Evolutionary conservation across 2,797 vertebrate genomes (phyloP).

Genomic region (Percopsis omiscomaycus): DNA sequence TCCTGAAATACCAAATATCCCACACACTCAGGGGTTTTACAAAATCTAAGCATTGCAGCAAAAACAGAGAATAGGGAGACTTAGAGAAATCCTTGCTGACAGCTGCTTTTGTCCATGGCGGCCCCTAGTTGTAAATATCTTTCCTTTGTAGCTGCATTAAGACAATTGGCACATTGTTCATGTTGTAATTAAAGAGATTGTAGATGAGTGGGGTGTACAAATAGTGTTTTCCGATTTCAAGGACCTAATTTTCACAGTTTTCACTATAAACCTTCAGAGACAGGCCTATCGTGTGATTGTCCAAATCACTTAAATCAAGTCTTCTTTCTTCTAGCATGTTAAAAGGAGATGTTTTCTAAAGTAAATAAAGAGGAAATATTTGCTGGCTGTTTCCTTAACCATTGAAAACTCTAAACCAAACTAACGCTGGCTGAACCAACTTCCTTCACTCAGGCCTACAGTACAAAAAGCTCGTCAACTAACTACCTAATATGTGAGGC

Average conservation of each 20-base stretch:
- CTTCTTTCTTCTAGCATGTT: no score
- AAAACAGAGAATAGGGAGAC: slow-evolving; percentile 57
- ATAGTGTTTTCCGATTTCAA: slow-evolving; percentile 45
- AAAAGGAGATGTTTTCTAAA: no score
- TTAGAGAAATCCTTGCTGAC: slow-evolving; percentile 80
- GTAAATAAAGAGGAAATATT: not conserved
- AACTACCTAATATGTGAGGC: no score
- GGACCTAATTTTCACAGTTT: slow-evolving; percentile 16
- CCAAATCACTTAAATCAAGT: slow-evolving; percentile 1
- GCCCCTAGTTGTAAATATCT: slow-evolving; percentile 77
- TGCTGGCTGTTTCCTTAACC: not conserved
- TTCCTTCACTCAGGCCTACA: no score
- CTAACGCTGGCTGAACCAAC: no score
- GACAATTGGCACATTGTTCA: slow-evolving; percentile 85
- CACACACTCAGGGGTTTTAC: slow-evolving; percentile 76
- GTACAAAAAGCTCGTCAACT: no score
- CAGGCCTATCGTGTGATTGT: slow-evolving; percentile 5
- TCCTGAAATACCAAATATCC: slow-evolving; percentile 69
- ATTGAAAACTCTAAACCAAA: no score
- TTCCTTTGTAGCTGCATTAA: slow-evolving; percentile 69
- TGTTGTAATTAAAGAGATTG: slow-evolving; percentile 77
- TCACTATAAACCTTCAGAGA: slow-evolving; percentile 16
- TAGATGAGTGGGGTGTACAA: slow-evolving; percentile 72
- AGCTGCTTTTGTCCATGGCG: slow-evolving; percentile 78
- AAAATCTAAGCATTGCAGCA: slow-evolving; percentile 69